Evolutionary conservation across 2,113 vertebrate genomes (phyloP).

Genomic region (Anolis carolinensis): DNA sequence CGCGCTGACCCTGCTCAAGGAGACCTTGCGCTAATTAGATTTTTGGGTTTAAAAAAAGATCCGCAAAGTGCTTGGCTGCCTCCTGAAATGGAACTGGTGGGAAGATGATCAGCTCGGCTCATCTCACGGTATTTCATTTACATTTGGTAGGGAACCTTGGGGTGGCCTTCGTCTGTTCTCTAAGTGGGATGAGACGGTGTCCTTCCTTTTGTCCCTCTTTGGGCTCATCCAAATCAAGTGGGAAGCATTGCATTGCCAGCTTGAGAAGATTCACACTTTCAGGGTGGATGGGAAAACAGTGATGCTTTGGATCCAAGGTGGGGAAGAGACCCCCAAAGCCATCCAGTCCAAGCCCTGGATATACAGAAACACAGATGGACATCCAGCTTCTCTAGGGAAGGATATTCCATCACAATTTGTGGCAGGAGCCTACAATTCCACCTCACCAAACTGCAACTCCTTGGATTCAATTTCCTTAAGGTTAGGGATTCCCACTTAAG

Average conservation of each 20-base stretch:
- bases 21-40: constrained; percentile 57
- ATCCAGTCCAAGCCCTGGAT: too few relatives aligned
- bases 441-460: too few relatives aligned
- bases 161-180: not conserved
- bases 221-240: accelerated
- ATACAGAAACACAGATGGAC: too few relatives aligned
- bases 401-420: too few relatives aligned
- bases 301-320: too few relatives aligned
- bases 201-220: not conserved
- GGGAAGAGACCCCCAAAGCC: too few relatives aligned
- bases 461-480: too few relatives aligned
- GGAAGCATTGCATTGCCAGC: not conserved
- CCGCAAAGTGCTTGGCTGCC: constrained; percentile 5
- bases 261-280: not conserved
- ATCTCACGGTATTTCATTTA: constrained; percentile 37
- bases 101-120: constrained; percentile 35
- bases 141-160: constrained; percentile 38
- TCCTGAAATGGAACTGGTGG: constrained; percentile 1
- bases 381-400: too few relatives aligned
- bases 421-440: too few relatives aligned
- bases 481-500: too few relatives aligned
- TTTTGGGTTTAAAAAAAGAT: accelerated
- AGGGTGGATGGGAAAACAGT: too few relatives aligned
- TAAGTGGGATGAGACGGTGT: not conserved
- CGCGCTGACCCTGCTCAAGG: constrained; percentile 22